These are phyloP conservation scores for Amphimallon solstitiale DNA, from an alignment of 2,888 invertebrate genomes.

Conservation along the genomic window DNA sequence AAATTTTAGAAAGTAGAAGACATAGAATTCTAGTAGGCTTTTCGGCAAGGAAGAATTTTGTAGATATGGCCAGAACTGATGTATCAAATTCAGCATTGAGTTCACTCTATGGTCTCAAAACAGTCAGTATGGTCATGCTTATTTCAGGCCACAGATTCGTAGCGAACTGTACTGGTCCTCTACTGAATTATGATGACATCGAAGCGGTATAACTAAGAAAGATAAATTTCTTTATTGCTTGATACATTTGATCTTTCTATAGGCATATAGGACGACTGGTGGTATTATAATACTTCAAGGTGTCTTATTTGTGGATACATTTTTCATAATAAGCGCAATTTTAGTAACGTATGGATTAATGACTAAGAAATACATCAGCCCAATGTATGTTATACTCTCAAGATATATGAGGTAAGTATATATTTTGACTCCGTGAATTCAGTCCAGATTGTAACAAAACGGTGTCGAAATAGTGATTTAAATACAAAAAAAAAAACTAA, in stretches of 20 bases:
- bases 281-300: slow-evolving; percentile 68
- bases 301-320: slow-evolving; percentile 73
- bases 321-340: slow-evolving; percentile 72
- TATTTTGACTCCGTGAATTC: no score
- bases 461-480: no score
- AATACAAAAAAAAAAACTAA: no score
- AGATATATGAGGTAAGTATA: slow-evolving; percentile 70
- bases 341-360: slow-evolving; percentile 66
- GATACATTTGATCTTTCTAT: slow-evolving; percentile 38
- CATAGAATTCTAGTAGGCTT: slow-evolving; percentile 53
- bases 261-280: slow-evolving; percentile 61
- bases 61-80: slow-evolving; percentile 63
- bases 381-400: slow-evolving; percentile 66
- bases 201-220: slow-evolving; percentile 64
- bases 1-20: slow-evolving; percentile 50
- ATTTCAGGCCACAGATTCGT: slow-evolving; percentile 69
- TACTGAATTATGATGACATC: slow-evolving; percentile 67
- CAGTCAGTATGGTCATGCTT: slow-evolving; percentile 68
- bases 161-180: slow-evolving; percentile 66
- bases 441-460: no score
- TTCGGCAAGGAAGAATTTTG: slow-evolving; percentile 57
- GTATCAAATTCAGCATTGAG: slow-evolving; percentile 62
- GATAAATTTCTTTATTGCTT: background rate
- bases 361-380: slow-evolving; percentile 62
- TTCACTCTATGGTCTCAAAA: slow-evolving; percentile 70